Evolutionary conservation across 2,797 vertebrate species (phyloP).

Genomic region (Malacoraja senta): DNA sequence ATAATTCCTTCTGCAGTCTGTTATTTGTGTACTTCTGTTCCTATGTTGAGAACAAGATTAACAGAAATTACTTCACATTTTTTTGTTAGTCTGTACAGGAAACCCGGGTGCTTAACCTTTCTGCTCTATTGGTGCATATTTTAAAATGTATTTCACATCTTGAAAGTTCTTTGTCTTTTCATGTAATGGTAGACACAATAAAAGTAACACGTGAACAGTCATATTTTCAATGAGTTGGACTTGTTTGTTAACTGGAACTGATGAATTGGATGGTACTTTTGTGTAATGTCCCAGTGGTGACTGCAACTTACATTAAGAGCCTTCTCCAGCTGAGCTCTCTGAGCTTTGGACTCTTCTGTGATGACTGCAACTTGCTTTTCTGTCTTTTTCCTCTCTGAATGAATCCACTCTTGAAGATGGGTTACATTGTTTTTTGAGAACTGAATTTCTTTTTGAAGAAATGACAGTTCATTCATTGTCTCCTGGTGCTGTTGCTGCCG

Average conservation of each 20-base stretch:
- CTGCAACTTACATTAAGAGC: constrained; percentile 50
- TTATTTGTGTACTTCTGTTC: constrained; percentile 50
- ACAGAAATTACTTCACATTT: constrained; percentile 3
- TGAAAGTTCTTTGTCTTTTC: background rate
- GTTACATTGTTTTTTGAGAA: constrained; percentile 53
- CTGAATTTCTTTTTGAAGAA: constrained; percentile 55
- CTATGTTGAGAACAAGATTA: constrained; percentile 40
- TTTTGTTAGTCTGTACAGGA: background rate
- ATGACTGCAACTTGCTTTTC: constrained; percentile 54
- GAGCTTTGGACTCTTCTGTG: constrained; percentile 52
- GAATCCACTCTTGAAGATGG: constrained; percentile 53
- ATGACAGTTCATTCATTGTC: constrained; percentile 49
- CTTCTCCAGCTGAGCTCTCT: constrained; percentile 54
- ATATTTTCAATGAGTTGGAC: background rate
- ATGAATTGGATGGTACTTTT: background rate
- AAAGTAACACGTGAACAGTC: background rate
- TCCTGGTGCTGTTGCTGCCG: constrained; percentile 54
- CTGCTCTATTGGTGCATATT: background rate
- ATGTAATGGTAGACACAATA: background rate
- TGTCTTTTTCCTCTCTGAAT: constrained; percentile 54
- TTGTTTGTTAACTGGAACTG: background rate
- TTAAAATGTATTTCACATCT: background rate
- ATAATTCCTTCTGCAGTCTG: constrained; percentile 51
- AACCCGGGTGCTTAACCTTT: background rate
- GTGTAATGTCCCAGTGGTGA: background rate